These are phyloP conservation scores for Hirtodrosophila histrioides DNA, from an alignment of 2,888 invertebrate genomes.

Conservation along the genomic window DNA sequence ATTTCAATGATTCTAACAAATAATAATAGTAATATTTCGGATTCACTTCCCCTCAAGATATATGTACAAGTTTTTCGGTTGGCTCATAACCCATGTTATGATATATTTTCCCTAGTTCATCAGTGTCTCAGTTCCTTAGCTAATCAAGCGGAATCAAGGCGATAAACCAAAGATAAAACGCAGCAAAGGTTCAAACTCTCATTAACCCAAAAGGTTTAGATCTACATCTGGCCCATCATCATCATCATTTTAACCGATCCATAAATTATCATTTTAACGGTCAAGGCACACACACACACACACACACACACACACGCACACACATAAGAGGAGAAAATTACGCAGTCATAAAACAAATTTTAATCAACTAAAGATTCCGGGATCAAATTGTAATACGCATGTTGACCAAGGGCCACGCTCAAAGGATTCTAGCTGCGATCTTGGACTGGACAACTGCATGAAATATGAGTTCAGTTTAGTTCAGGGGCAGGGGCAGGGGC, in stretches of 20 bases:
- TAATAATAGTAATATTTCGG: too few relatives aligned
- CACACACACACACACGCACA: not conserved
- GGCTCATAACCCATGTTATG: not conserved
- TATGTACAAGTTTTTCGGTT: too few relatives aligned
- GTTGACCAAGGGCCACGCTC: conserved; percentile 39
- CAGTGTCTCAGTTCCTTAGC: conserved; percentile 7
- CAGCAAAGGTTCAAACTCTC: conserved; percentile 55
- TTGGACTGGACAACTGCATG: conserved; percentile 48
- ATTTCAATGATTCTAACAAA: too few relatives aligned
- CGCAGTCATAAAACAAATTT: conserved; percentile 71
- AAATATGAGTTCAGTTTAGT: conserved; percentile 59
- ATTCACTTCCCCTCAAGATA: too few relatives aligned
- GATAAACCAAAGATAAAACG: conserved; percentile 59
- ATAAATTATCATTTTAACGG: conserved; percentile 66
- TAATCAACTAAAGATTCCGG: conserved; percentile 55
- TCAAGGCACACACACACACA: conserved; percentile 8
- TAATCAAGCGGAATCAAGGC: conserved; percentile 54
- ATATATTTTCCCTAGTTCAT: not conserved
- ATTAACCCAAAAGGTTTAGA: conserved; percentile 47
- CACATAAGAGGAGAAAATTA: conserved; percentile 34
- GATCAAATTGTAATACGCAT: conserved; percentile 71
- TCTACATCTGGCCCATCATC: conserved; percentile 3
- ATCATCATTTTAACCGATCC: conserved; percentile 15
- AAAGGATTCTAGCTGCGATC: not conserved
- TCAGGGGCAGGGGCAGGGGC: conserved; percentile 3